These are phyloP conservation scores for Tympanuchus pallidicinctus DNA, from an alignment of 2,113 vertebrate genomes.

Conservation along the genomic window DNA sequence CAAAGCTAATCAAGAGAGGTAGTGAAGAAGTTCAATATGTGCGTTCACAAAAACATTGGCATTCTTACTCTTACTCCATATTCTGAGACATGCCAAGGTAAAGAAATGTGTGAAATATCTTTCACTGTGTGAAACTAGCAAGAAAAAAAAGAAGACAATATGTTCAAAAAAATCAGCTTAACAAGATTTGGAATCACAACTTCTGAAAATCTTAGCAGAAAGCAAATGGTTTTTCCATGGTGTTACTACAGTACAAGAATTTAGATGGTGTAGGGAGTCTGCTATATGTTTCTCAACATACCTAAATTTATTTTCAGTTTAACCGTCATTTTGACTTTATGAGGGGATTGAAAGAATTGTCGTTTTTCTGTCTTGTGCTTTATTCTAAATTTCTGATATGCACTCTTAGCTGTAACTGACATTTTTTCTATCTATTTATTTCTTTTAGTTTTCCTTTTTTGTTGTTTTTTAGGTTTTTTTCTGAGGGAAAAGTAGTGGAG, in stretches of 20 bases:
- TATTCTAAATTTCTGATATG: constrained; percentile 13
- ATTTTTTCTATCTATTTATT: neutral
- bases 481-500: neutral
- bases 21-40: constrained; percentile 29
- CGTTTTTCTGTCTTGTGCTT: constrained; percentile 1
- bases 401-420: neutral
- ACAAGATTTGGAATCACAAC: constrained; percentile 24
- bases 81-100: constrained; percentile 44
- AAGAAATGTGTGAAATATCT: constrained; percentile 58
- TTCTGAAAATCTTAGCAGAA: constrained; percentile 55
- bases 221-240: constrained; percentile 30
- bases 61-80: neutral
- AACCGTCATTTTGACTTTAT: constrained; percentile 33
- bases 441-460: too few species aligned
- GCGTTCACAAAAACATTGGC: neutral
- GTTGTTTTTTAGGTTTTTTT: neutral
- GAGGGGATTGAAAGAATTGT: neutral
- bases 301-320: constrained; percentile 8
- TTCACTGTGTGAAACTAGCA: constrained; percentile 36
- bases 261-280: neutral
- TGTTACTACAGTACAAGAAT: constrained; percentile 44
- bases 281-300: neutral
- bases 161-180: constrained; percentile 43
- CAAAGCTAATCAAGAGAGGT: neutral
- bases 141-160: constrained; percentile 21